Evolutionary conservation across 92 coral and sea anemone species (phyloP), one percentile per base, ranked within the genome.

Genomic region (Zoanthus gigantus): DNA sequence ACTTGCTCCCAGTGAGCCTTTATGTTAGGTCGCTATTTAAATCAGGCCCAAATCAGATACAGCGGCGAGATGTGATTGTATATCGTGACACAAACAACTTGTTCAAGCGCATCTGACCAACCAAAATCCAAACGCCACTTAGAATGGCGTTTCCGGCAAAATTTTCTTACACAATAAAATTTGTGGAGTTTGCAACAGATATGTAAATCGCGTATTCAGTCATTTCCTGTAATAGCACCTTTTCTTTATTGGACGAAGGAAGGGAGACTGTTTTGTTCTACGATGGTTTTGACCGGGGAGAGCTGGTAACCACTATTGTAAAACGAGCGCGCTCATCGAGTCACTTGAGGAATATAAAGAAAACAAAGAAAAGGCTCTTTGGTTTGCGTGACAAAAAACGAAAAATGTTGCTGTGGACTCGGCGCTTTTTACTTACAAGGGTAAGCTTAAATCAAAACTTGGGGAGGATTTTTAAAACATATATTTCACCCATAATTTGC

Each of bases 61-160:
- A 45, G 47, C 73, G 71, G 31, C 31, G 48, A 9, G 83, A 16
- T 29, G 65, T 45, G 72, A 6, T 3, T n/a, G 18, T 12, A 10
- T 81, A 23, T 81, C 85, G 85, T 81, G 85, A 81, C 85, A 81
- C 42, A 66, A 14, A 81, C 58, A 65, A 31, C 67, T 29, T 54
- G 44, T 50, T 50, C 32, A 23, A 81, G 85, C 63, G 75, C 85
- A 81, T 81, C 76, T 81, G 85, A 5, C 74, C 37, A 81, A 8
- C 23, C 77, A 23, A 15, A 48, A 45, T 5, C 45, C 58, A 45
- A 46, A 18, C 37, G 72, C 58, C 83, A 79, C 83, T 79, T 53
- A 79, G 60, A 11, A n/a, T 47, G 23, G 46, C 61, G 68, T 63
- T 79, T 79, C 74, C 60, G 84, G 84, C 46, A 29, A 69, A 30